Evolutionary conservation across 2,888 invertebrate species (phyloP).

Genomic region (Caenorhabditis becei): DNA sequence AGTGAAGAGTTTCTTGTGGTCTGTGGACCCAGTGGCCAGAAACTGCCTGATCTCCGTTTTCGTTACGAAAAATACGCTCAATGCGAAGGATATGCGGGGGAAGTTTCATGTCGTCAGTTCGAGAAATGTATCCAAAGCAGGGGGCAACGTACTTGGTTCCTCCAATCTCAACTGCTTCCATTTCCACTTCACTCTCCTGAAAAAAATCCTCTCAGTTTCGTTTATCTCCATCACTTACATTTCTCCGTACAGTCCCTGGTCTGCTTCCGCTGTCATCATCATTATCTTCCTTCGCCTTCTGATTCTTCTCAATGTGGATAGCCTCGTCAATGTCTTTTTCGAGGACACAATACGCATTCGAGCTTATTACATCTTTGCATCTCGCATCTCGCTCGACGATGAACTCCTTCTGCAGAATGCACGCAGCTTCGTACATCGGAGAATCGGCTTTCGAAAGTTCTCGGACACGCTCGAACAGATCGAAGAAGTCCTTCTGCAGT

Average conservation of each 20-base stretch:
- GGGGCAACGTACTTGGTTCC: conserved; percentile 89
- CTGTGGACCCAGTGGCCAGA: conserved; percentile 91
- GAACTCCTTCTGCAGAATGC: conserved; percentile 93
- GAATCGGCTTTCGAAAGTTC: conserved; percentile 93
- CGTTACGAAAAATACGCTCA: conserved; percentile 87
- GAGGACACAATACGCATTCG: conserved; percentile 90
- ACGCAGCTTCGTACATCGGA: conserved; percentile 92
- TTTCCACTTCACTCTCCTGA: conserved; percentile 76
- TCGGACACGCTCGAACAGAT: conserved; percentile 91
- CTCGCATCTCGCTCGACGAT: conserved; percentile 86
- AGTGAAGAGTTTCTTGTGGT: conserved; percentile 96
- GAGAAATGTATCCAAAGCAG: conserved; percentile 91
- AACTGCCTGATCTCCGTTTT: conserved; percentile 85
- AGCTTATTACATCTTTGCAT: conserved; percentile 90
- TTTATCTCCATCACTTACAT: conserved; percentile 16
- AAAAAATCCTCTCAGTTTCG: conserved; percentile 11
- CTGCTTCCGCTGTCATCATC: conserved; percentile 48
- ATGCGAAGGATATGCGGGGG: conserved; percentile 91
- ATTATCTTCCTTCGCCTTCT: conserved; percentile 55
- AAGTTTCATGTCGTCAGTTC: conserved; percentile 83
- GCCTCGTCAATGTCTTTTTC: conserved; percentile 65
- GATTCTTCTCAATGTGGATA: conserved; percentile 42
- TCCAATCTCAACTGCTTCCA: conserved; percentile 84
- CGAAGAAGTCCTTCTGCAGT: conserved; percentile 92
- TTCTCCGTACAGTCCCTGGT: conserved; percentile 45